Evolutionary conservation across 1,140 invertebrate genomes (phyloP), one percentile per base, ranked within the genome.

Genomic region (Hyles euphorbiae): DNA sequence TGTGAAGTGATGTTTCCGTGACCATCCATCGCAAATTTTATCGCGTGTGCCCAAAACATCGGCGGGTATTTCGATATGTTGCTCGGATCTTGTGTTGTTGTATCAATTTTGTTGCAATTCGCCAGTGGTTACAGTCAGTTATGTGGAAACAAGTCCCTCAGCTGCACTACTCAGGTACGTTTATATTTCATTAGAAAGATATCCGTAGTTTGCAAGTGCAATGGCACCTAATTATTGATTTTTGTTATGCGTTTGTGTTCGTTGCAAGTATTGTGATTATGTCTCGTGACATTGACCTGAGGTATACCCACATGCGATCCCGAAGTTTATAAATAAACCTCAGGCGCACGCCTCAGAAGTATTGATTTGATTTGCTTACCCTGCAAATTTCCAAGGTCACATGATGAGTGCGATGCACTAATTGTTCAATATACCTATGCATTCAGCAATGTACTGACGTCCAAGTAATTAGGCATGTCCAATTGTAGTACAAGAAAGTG

Each of bases 91-190:
- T 54, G 36, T 54, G 36, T 44, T 54, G 36, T 44, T 54, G 5
- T 44, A 8, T 22, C 9, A 22, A 40, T 45, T 8, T 44, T 54
- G 36, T n/a, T 73, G 11, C 71, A 72, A 57, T 72, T 65, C 73
- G 77, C 67, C 61, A 40, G 50, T 60, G 63, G 50, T 22, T 66
- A 68, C 65, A 65, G 66, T 51, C 71, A 75, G 55, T 50, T 78
- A 59, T 81, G 76, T 65, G 67, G 72, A 47, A 76, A 77, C 11
- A 74, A 73, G 34, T 77, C 71, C 5, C 68, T 72, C 55, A 81
- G 74, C 67, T 83, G 81, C 57, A 78, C 72, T 43, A 79, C 75
- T 8, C 74, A 83, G 75, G 80, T 79, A 68, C 8, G 22, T 40
- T 40, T 40, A 40, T 40, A 40, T 40, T 40, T 40, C 8, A 40